Conservation (phyloP, 1,140 invertebrate genomes). For the Drosophila equinoxialis region DNA sequence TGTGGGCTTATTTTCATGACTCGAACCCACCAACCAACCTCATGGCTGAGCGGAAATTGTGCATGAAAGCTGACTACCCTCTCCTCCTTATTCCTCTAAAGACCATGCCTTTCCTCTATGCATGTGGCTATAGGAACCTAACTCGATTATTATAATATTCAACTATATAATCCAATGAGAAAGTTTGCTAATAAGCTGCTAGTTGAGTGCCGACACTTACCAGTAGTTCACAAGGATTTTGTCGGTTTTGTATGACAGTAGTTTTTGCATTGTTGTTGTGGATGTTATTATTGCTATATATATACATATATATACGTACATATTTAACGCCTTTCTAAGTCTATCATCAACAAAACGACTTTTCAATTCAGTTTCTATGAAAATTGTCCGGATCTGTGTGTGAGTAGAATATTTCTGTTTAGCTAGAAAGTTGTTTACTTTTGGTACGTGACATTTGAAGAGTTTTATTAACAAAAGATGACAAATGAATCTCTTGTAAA, state of each 20-base stretch:
- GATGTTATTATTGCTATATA: neutral
- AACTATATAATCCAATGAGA: constrained; percentile 77
- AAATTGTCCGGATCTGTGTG: no score
- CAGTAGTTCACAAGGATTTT: constrained; percentile 38
- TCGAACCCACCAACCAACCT: neutral
- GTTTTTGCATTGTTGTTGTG: constrained; percentile 1
- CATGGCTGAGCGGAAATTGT: constrained; percentile 70
- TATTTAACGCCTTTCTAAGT: neutral
- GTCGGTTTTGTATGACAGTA: neutral
- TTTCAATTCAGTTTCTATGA: constrained; percentile 1
- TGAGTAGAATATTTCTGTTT: no score
- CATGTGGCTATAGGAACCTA: constrained; percentile 41
- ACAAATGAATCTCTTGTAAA: no score
- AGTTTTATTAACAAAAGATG: no score
- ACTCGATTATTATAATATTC: constrained; percentile 80
- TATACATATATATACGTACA: neutral
- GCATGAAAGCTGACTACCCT: constrained; percentile 66
- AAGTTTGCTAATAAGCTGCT: constrained; percentile 78
- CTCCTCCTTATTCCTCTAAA: neutral
- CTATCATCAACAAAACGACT: constrained; percentile 7
- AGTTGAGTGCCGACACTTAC: constrained; percentile 67
- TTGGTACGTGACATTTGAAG: no score
- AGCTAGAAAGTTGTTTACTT: no score
- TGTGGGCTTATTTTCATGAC: constrained; percentile 73
- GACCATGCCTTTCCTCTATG: neutral